A percentile compares a stretch with the other conserved stretches of the same genome.
Conservation (phyloP, 2,797 vertebrate genomes). For the Catamblyrhynchus diadema region DNA sequence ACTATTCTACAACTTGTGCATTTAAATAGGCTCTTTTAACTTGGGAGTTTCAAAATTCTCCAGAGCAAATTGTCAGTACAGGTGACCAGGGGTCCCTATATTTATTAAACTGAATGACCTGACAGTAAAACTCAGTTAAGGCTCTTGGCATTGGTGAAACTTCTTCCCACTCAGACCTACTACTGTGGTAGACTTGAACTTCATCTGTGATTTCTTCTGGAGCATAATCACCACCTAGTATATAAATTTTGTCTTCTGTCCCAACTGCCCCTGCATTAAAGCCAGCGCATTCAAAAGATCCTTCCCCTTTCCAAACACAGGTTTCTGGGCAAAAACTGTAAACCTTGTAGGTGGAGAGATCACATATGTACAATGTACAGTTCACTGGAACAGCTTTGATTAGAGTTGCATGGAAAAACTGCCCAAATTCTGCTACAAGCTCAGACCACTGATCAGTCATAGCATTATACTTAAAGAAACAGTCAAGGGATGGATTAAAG, state of each 20-base stretch:
- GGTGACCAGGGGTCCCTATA: slow-evolving; percentile 90
- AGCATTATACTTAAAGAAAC: slow-evolving; percentile 91
- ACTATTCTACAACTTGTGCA: slow-evolving; percentile 21
- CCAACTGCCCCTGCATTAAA: slow-evolving; percentile 97
- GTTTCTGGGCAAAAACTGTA: slow-evolving; percentile 96
- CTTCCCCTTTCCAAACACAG: slow-evolving; percentile 91
- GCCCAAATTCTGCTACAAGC: slow-evolving; percentile 92
- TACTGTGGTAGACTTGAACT: slow-evolving; percentile 92
- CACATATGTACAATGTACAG: slow-evolving; percentile 89
- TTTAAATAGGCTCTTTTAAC: neutral
- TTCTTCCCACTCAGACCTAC: slow-evolving; percentile 93
- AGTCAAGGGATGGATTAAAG: slow-evolving; percentile 95
- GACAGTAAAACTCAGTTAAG: slow-evolving; percentile 96
- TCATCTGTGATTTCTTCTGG: slow-evolving; percentile 97
- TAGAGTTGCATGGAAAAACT: slow-evolving; percentile 94
- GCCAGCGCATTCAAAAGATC: slow-evolving; percentile 95
- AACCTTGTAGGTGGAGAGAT: slow-evolving; percentile 96
- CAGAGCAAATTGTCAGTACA: slow-evolving; percentile 48
- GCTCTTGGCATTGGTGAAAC: slow-evolving; percentile 92
- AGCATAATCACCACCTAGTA: slow-evolving; percentile 95
- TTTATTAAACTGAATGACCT: slow-evolving; percentile 91
- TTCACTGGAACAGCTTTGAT: slow-evolving; percentile 92
- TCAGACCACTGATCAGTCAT: slow-evolving; percentile 91
- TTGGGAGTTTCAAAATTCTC: slow-evolving; percentile 44
- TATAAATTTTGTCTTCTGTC: slow-evolving; percentile 91